Percentiles rank a stretch among this genome's conserved stretches.
These are phyloP conservation scores for Caenorhabditis sp. DNA, from an alignment of 2,888 invertebrate species.

Conservation along the genomic window DNA sequence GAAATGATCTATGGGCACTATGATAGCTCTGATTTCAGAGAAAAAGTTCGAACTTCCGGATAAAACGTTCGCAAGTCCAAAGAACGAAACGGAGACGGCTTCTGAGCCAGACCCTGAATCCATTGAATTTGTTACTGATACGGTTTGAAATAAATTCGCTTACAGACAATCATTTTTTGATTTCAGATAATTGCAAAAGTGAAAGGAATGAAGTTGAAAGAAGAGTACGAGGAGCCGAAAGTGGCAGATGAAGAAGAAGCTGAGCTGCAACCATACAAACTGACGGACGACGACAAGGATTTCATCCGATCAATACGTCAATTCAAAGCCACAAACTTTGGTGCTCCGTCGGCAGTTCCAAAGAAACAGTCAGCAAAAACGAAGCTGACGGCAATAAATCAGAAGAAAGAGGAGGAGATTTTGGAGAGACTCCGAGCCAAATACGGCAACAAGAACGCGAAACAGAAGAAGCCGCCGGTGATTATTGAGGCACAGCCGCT, in stretches of 20 bases:
- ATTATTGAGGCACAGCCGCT: constrained; percentile 27
- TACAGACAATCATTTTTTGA: not conserved
- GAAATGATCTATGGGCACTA: not conserved
- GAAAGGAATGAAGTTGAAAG: constrained; percentile 28
- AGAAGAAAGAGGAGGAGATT: constrained; percentile 39
- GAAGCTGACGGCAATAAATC: constrained; percentile 8
- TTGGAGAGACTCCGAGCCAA: constrained; percentile 32
- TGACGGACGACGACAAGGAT: constrained; percentile 45
- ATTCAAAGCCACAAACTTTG: constrained; percentile 22
- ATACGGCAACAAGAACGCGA: constrained; percentile 42
- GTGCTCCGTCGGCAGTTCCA: not conserved
- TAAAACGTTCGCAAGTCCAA: constrained; percentile 10
- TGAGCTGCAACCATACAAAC: constrained; percentile 28
- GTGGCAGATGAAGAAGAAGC: constrained; percentile 29
- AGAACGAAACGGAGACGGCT: constrained; percentile 21
- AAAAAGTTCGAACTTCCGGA: constrained; percentile 7
- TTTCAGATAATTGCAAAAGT: constrained; percentile 51
- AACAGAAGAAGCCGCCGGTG: constrained; percentile 34
- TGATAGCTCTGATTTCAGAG: constrained; percentile 3
- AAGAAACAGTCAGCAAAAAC: not conserved
- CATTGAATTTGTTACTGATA: constrained; percentile 33
- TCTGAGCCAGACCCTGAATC: too few species aligned
- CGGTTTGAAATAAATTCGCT: not conserved
- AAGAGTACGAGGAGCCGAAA: constrained; percentile 20
- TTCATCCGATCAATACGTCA: constrained; percentile 36